Base-by-base conservation (phyloP, 2,113 vertebrate genomes). In the Thalassarche chlororhynchos region DNA sequence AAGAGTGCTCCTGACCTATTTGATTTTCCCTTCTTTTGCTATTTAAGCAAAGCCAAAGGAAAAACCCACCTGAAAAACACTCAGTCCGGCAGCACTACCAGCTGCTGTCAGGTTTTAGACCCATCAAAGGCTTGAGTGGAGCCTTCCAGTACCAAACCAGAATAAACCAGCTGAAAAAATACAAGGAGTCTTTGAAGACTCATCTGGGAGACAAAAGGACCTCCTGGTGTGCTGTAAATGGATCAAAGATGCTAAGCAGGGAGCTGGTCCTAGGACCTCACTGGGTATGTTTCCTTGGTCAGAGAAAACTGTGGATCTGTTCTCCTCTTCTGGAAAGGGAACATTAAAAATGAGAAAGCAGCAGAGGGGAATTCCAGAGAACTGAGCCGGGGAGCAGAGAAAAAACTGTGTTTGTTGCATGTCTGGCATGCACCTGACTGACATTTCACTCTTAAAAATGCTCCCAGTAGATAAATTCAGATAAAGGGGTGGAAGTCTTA, bases 361-460 rank as follows among this genome's bases (percentile, higher is more conserved):
- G 44, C 25, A 87, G 54, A 94, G 77, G 74, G 94, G 66, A 96
- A 94, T 95, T 94, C 95, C 95, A 95, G 75, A 89, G 51, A 90
- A 81, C 72, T 31, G 75, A 90, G 79, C 40, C 0, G 2, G 24
- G 61, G 15, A 96, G 55, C 40, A 86, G 62, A 93, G 88, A 28
- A 34, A 57, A 65, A 69, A 32, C 17, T 38, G 42, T 78, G 58
- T 81, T 87, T 91, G 46, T 46, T 94, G 52, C 83, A 44, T 77
- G 92, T 93, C 95, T 96, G 88, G 90, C 76, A 84, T 93, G 88
- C 88, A 94, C 88, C 92, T 97, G 92, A 97, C 82, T 93, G 88
- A 97, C 88, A 97, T 97, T 96, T 97, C 72, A n/a, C 83, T 97
- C 83, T 90, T 88, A 36, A 87, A 97, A 97, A 90, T 81, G 75